Percentiles rank a stretch among this genome's conserved stretches.
Evolutionary conservation across 2,888 invertebrate species (phyloP).

Genomic region (Taphrorychus bicolor): DNA sequence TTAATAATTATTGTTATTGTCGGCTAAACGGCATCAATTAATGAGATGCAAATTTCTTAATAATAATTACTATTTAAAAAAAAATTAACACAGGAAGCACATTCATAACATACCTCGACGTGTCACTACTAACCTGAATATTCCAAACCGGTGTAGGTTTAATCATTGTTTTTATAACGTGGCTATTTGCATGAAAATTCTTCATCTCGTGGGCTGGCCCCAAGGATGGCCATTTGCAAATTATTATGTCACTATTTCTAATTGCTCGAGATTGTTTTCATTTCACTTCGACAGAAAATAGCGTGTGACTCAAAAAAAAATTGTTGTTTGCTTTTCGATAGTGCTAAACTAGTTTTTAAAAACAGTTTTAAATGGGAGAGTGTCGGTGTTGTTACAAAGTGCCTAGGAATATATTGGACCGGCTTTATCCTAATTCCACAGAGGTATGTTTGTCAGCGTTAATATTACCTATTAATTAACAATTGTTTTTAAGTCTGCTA

Average conservation of each 20-base stretch:
- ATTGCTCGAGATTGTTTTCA: constrained; percentile 14
- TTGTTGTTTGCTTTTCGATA: no score
- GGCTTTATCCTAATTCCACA: constrained; percentile 22
- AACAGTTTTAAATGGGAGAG: constrained; percentile 6
- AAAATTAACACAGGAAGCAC: neutral
- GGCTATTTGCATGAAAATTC: constrained; percentile 14
- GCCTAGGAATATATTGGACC: constrained; percentile 23
- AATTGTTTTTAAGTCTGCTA: neutral
- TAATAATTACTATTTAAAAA: no score
- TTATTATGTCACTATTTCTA: constrained; percentile 17
- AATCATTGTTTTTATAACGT: constrained; percentile 7
- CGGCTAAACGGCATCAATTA: no score
- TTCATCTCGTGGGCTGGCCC: constrained; percentile 21
- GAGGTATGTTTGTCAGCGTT: no score
- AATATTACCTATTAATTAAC: no score
- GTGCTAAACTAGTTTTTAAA: neutral
- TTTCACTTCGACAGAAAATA: neutral
- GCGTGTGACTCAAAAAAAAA: neutral
- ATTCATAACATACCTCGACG: neutral
- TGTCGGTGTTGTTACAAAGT: constrained; percentile 13
- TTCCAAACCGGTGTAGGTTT: neutral
- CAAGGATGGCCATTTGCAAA: constrained; percentile 26
- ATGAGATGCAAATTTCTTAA: neutral
- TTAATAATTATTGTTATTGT: no score
- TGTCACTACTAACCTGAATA: neutral